Percentiles rank a stretch among this genome's conserved stretches.
Evolutionary conservation across 1,140 invertebrate genomes (phyloP).

Genomic region (Drosophila saltans): DNA sequence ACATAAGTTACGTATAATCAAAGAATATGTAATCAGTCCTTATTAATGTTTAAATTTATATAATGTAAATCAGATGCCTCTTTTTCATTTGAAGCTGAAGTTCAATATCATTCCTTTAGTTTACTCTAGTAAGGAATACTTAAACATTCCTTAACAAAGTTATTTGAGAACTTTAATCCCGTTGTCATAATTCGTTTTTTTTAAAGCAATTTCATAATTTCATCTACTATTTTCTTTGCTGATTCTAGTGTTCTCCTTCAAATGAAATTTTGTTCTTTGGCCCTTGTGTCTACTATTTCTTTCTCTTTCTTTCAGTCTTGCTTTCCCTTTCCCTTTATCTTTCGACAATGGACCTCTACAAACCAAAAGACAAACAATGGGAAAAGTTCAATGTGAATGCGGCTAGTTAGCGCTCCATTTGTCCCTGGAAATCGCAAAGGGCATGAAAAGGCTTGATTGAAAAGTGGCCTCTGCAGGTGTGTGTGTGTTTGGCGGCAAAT

Average conservation of each 20-base stretch:
- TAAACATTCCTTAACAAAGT: background rate
- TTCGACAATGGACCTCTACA: constrained; percentile 15
- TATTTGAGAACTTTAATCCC: background rate
- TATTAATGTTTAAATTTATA: too few species aligned
- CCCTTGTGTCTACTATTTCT: background rate
- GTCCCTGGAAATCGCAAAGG: constrained; percentile 22
- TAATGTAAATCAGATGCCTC: too few species aligned
- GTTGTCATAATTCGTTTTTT: constrained; percentile 8
- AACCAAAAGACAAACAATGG: constrained; percentile 47
- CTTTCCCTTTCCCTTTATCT: background rate
- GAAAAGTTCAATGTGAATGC: constrained; percentile 51
- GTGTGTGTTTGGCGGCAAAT: constrained; percentile 19
- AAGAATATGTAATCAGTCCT: too few species aligned
- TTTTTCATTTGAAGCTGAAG: background rate
- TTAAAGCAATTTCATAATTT: constrained; percentile 47
- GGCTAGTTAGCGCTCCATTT: constrained; percentile 60
- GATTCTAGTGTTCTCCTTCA: constrained; percentile 15
- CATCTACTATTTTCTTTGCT: background rate
- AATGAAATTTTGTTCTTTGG: constrained; percentile 22
- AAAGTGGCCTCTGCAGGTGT: constrained; percentile 37
- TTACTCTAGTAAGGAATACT: too few species aligned
- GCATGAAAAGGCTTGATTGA: constrained; percentile 29
- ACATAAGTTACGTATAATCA: too few species aligned
- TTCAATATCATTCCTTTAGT: too few species aligned
- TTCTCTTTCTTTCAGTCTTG: background rate